phyloP scores from a whole-genome alignment of 2,888 invertebrate species.

The Trachelus stipa region DNA sequence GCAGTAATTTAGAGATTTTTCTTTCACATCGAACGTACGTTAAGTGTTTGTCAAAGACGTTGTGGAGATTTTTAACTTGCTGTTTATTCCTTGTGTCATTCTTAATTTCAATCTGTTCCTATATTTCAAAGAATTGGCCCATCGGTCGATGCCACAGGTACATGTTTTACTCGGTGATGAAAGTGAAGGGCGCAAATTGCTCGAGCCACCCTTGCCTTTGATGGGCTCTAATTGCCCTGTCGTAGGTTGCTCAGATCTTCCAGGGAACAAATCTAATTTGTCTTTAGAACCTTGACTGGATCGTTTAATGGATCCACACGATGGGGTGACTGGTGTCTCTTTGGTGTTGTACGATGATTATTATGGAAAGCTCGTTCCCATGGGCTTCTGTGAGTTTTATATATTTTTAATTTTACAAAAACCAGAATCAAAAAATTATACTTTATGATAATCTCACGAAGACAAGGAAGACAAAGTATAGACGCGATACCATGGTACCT shows the following conservation, averaged over 20 bases:
- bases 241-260: not conserved
- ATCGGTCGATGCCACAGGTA: not conserved
- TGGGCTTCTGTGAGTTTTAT: not conserved
- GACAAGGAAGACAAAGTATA: not conserved
- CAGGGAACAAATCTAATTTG: conserved; percentile 5
- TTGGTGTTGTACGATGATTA: not conserved
- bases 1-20: not conserved
- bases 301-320: not conserved
- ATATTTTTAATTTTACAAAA: not conserved
- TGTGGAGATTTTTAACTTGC: not conserved
- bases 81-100: not conserved
- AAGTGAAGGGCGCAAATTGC: conserved; percentile 6
- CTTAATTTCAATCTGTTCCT: not conserved
- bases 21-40: too few species aligned
- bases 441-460: not conserved
- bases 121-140: not conserved
- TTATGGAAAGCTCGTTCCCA: not conserved
- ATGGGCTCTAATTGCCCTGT: conserved; percentile 8
- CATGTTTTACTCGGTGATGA: not conserved
- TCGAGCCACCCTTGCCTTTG: conserved; percentile 3
- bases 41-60: not conserved
- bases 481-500: not conserved
- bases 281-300: conserved; percentile 7
- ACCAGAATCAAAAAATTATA: not conserved
- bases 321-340: not conserved